phyloP scores from a whole-genome alignment of 2,113 vertebrate genomes.

The Malurus alboscapulatus region DNA sequence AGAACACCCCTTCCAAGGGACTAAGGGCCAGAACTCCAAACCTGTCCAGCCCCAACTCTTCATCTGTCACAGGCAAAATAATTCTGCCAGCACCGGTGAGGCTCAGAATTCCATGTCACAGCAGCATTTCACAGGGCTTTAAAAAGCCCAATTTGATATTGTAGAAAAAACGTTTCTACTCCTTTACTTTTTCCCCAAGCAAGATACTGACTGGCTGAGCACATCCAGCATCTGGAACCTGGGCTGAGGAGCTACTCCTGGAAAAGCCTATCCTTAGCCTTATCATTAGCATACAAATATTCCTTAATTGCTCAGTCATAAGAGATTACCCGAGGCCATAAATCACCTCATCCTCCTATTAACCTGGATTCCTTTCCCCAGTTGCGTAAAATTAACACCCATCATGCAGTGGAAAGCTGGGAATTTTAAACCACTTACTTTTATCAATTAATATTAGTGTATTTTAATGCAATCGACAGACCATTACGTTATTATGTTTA shows the following conservation, averaged over 20 bases:
- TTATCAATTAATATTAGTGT: constrained; percentile 42
- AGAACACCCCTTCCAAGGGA: background rate
- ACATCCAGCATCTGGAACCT: background rate
- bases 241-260: background rate
- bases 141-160: background rate
- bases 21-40: background rate
- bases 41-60: background rate
- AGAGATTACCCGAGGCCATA: constrained; percentile 13
- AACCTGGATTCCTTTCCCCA: constrained; percentile 7
- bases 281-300: constrained; percentile 36
- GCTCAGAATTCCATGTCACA: background rate
- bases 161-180: background rate
- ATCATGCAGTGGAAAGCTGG: background rate
- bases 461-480: constrained; percentile 18
- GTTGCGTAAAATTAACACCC: constrained; percentile 21
- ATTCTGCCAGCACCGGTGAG: background rate
- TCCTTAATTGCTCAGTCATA: constrained; percentile 45
- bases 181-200: background rate
- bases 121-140: background rate
- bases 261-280: background rate
- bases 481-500: constrained; percentile 21
- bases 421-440: constrained; percentile 25
- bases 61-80: background rate
- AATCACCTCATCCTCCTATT: constrained; percentile 36
- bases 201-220: background rate